Base-by-base conservation (phyloP, 2,113 vertebrate genomes). In the Cheilinus undulatus region DNA sequence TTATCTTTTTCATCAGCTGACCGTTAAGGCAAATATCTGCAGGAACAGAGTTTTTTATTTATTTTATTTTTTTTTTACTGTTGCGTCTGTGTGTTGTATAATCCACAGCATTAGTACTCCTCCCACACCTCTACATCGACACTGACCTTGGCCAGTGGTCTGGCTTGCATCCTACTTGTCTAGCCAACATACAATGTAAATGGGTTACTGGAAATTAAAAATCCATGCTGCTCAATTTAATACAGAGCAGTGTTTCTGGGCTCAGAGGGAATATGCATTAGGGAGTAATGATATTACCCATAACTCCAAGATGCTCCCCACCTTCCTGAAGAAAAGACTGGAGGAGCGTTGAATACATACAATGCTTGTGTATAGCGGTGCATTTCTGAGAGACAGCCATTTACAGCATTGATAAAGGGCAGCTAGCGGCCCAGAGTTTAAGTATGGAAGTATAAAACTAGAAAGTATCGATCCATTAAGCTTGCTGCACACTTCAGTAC, bases 141-240 rank as follows among this genome's bases (percentile, higher is more conserved):
- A 36, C 11, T 74, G 81, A 88, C 89, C 84, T 88, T 90, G 84
- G 65, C 26, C 50, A 19, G 56, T 24, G 27, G 59, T 71, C 79
- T 88, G 84, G 75, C 88, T 79, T 36, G 38, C 49, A 46, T 83
- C 78, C 74, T 72, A 20, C 65, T 65, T 5, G 54, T 88, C 84
- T 80, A 61, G 80, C 77, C 74, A 69, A 79, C 78, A 75, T 88
- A 76, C 68, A 60, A 88, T 86, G 73, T 65, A 92, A 93, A 90
- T 78, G 83, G 79, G 57, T 93, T 89, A 90, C 50, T 80, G 78
- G 70, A 89, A 89, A 89, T 92, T 77, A 85, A 90, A 92, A 92
- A 92, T 90, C 79, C 52, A 89, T 91, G 88, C 65, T 51, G 69
- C 66, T 51, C 74, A 83, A 80, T 87, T 86, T 73, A 84, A 86